Evolutionary conservation across 2,113 vertebrate species (phyloP).

Genomic region (Indicator maculatus): DNA sequence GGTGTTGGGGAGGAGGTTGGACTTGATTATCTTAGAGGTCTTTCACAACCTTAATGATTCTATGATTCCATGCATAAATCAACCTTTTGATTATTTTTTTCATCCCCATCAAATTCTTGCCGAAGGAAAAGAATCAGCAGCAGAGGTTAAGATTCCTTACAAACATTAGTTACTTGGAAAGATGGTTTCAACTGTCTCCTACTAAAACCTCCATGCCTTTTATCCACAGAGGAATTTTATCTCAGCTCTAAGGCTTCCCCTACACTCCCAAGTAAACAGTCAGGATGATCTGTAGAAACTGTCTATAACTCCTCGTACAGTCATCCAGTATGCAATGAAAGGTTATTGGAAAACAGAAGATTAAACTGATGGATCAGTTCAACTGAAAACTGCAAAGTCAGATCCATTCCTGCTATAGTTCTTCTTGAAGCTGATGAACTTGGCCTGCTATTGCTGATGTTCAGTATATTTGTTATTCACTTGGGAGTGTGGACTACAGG

Average conservation of each 20-base stretch:
- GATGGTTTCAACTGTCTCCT: slow-evolving; percentile 13
- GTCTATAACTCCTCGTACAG: slow-evolving; percentile 29
- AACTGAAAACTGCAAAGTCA: not conserved
- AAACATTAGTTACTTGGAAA: slow-evolving; percentile 43
- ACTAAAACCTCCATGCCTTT: slow-evolving; percentile 14
- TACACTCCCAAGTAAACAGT: slow-evolving; percentile 32
- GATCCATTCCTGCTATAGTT: not conserved
- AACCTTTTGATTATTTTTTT: not conserved
- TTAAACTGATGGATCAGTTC: slow-evolving; percentile 58
- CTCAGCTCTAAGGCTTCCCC: slow-evolving; percentile 53
- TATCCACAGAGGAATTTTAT: slow-evolving; percentile 52
- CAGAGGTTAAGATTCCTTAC: slow-evolving; percentile 24
- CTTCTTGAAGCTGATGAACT: not conserved
- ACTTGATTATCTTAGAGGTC: no score
- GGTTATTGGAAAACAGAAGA: slow-evolving; percentile 46
- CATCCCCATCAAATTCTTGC: not conserved
- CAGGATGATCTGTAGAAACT: slow-evolving; percentile 59
- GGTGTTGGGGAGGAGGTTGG: no score
- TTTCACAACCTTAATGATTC: no score
- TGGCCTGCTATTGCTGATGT: not conserved
- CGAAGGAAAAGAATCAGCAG: not conserved
- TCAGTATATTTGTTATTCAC: not conserved
- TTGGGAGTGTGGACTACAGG: not conserved
- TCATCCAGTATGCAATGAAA: slow-evolving; percentile 16
- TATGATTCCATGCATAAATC: not conserved